Evolutionary conservation across 1,140 invertebrate species (phyloP).

Genomic region (Dendroctonus valens): DNA sequence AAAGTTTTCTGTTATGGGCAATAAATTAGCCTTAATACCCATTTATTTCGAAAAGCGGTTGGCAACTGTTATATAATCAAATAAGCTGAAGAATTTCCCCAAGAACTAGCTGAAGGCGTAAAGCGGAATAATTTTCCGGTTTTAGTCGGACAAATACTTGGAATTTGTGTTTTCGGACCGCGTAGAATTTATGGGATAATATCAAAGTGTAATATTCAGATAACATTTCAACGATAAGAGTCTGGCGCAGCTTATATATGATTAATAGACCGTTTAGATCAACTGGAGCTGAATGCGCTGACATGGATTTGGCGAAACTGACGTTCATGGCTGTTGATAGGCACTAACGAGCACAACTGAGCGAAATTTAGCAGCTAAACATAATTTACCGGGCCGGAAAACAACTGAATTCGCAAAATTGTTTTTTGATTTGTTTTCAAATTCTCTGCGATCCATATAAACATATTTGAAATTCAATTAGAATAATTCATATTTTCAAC

Average conservation of each 20-base stretch:
- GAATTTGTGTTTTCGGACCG: slow-evolving; percentile 31
- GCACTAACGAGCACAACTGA: slow-evolving; percentile 2
- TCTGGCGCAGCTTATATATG: slow-evolving; percentile 34
- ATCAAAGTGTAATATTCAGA: slow-evolving; percentile 37
- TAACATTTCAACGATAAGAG: slow-evolving; percentile 35
- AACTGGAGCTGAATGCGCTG: slow-evolving; percentile 29
- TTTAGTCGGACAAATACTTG: slow-evolving; percentile 22
- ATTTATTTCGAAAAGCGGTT: not conserved
- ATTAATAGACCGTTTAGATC: slow-evolving; percentile 34
- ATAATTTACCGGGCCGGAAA: no score
- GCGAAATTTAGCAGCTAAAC: no score
- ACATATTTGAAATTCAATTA: no score
- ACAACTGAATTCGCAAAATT: no score
- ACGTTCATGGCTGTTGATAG: slow-evolving; percentile 12
- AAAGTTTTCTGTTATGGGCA: no score
- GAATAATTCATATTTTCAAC: no score
- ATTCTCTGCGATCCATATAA: no score
- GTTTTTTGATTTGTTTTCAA: no score
- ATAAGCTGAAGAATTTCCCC: slow-evolving; percentile 14
- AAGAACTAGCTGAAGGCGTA: slow-evolving; percentile 8
- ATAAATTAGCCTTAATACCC: no score
- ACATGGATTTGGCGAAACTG: slow-evolving; percentile 23
- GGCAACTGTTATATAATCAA: slow-evolving; percentile 8
- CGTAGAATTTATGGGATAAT: slow-evolving; percentile 34
- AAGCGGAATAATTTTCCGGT: slow-evolving; percentile 15